Evolutionary conservation across 1,140 invertebrate species (phyloP).

Genomic region (Trichonephila clavata): DNA sequence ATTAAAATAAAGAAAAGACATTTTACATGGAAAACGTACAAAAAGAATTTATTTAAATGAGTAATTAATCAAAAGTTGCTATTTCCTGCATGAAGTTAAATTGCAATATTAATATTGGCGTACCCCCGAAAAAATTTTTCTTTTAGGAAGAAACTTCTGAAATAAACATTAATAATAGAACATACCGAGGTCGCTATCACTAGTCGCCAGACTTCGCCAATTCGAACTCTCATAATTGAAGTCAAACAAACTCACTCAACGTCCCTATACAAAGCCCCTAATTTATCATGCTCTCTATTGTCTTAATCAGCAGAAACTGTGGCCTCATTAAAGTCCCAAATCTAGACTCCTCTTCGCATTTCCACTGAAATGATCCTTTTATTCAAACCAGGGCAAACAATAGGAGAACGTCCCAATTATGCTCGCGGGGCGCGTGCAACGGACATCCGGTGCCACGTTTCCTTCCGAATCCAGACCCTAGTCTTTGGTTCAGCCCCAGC

Average conservation of each 20-base stretch:
- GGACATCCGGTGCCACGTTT: slow-evolving; percentile 43
- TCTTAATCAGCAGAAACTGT: slow-evolving; percentile 58
- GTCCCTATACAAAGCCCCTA: neutral
- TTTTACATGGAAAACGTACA: too few species aligned
- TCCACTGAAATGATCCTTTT: slow-evolving; percentile 17
- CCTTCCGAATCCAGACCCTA: slow-evolving; percentile 11
- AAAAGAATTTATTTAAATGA: too few species aligned
- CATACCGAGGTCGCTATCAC: neutral
- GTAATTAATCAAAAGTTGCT: too few species aligned
- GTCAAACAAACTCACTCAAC: slow-evolving; percentile 33
- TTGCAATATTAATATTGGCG: too few species aligned
- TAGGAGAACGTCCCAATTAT: neutral
- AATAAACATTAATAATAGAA: too few species aligned
- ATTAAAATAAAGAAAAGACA: too few species aligned
- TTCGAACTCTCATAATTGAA: slow-evolving; percentile 3
- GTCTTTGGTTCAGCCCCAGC: neutral
- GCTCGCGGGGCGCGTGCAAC: neutral
- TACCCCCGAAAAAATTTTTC: too few species aligned
- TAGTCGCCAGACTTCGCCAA: neutral
- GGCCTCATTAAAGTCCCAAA: slow-evolving; percentile 37
- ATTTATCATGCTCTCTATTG: slow-evolving; percentile 47
- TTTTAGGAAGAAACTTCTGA: too few species aligned
- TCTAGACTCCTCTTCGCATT: neutral
- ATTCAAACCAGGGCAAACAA: slow-evolving; percentile 17
- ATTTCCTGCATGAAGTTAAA: too few species aligned